These are phyloP conservation scores for pig (Sus scrofa) DNA, from an alignment of 2,113 vertebrate species.

Conservation along the genomic window T2T-Sscrofa CM000822.6:58168001-58168500, in stretches of 20 bases:
- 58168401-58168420: background rate
- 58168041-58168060: conserved; percentile 7
- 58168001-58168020: conserved; percentile 61
- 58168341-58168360: conserved; percentile 16
- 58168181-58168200: conserved; percentile 61
- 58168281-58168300: conserved; percentile 10
- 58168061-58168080: conserved; percentile 42
- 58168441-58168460: conserved; percentile 68
- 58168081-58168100: conserved; percentile 65
- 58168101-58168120: conserved; percentile 56
- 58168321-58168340: conserved; percentile 32
- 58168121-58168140: conserved; percentile 67
- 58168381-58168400: background rate
- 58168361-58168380: conserved; percentile 59
- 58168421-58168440: conserved; percentile 37
- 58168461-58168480: conserved; percentile 70
- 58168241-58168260: background rate
- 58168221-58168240: conserved; percentile 35
- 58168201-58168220: background rate
- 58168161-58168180: conserved; percentile 65
- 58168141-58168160: conserved; percentile 61
- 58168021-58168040: conserved; percentile 66
- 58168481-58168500: conserved; percentile 68
- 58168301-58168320: background rate
- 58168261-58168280: background rate